Evolutionary conservation across 2,797 vertebrate genomes (phyloP), one percentile per base, ranked within the genome.

Genomic region (Anisognathus igniventris): DNA sequence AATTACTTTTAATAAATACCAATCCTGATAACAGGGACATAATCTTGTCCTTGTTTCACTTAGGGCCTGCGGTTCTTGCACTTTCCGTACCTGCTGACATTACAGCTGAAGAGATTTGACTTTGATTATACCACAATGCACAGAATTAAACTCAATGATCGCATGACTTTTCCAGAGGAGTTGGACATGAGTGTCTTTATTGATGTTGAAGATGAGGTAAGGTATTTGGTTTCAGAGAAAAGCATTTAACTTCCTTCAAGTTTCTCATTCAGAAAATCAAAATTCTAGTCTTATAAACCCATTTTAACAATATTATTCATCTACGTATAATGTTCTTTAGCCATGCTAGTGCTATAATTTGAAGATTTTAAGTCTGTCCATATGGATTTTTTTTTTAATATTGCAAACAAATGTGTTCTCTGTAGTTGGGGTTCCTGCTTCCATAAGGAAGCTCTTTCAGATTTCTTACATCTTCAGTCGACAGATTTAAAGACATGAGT

Each of bases 121-220:
- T 99, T 99, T 48, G 99, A 99, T 98, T 99, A 99, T 96, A 99
- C 99, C 97, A 99, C 99, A 94, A 99, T 99, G 99, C 99, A 99
- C 97, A 99, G 99, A 94, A 99, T 99, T 97, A 99, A 99, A 95
- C 98, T 99, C 72, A 99, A 99, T 44, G 99, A 99, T 96, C 98
- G 99, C 93, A 99, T 99, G 99, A 99, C 99, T 86, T 99, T 99
- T 98, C 99, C 99, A 0, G 99, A 99, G 64, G 99, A 99, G 96
- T 97, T 99, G 53, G 99, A 99, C 97, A 99, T 99, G 99, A 98
- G 98, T 96, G 98, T 99, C 53, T 99, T 99, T 97, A 99, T 99
- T 70, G 99, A 99, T 72, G 98, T 99, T 73, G 99, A 99, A 97
- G 99, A 99, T 94, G 99, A 99, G 99, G 99, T 99, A 97, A 98